Conservation (phyloP, 2,113 vertebrate genomes). For the Pygoscelis adeliae region DNA sequence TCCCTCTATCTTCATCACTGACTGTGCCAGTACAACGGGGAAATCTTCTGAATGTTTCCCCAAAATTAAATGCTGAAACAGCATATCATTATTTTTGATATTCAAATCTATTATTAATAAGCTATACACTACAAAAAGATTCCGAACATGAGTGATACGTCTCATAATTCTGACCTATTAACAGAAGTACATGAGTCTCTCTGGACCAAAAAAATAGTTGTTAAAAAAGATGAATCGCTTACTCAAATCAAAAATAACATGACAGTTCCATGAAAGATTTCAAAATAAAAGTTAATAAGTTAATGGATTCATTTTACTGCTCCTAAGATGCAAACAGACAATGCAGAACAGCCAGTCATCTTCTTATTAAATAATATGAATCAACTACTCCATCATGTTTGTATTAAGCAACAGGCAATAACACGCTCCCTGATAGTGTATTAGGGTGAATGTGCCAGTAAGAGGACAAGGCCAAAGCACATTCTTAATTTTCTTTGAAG, state of each 20-base stretch:
- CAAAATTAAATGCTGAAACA: constrained; percentile 64
- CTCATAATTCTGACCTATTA: constrained; percentile 64
- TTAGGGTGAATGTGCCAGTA: accelerated
- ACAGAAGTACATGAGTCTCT: constrained; percentile 51
- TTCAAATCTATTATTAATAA: constrained; percentile 70
- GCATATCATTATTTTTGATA: constrained; percentile 65
- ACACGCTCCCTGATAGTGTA: background rate
- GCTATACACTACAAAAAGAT: constrained; percentile 61
- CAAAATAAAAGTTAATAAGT: constrained; percentile 68
- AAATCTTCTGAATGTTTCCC: constrained; percentile 51
- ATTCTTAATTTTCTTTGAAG: background rate
- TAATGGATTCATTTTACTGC: constrained; percentile 55
- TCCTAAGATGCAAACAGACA: constrained; percentile 17
- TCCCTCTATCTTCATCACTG: constrained; percentile 7
- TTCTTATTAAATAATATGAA: constrained; percentile 32
- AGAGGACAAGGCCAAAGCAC: background rate
- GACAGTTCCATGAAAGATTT: constrained; percentile 54
- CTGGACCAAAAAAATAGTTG: constrained; percentile 50
- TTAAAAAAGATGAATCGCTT: constrained; percentile 48
- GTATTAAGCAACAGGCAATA: constrained; percentile 11
- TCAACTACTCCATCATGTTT: background rate
- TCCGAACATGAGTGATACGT: constrained; percentile 43
- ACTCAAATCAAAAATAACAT: constrained; percentile 57
- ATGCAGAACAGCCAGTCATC: constrained; percentile 20
- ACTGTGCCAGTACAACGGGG: constrained; percentile 39